These are phyloP conservation scores for Grammomys surdaster DNA, from an alignment of 2,113 vertebrate genomes.

Conservation along the genomic window DNA sequence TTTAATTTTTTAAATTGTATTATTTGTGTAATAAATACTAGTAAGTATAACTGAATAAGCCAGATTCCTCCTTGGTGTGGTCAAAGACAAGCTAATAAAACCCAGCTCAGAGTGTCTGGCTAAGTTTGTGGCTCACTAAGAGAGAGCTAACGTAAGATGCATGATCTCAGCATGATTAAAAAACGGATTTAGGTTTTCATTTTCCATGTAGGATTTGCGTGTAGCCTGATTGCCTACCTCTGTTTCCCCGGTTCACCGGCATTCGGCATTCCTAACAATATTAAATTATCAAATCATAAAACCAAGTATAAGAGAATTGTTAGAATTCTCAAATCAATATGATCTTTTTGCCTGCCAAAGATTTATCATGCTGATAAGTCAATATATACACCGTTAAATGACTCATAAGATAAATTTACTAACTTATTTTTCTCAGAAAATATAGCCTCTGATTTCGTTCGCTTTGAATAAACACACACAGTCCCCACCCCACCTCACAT, in stretches of 20 bases:
- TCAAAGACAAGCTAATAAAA: constrained; percentile 37
- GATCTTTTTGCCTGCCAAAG: constrained; percentile 45
- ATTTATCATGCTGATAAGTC: constrained; percentile 65
- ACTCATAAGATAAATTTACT: constrained; percentile 54
- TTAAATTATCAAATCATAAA: constrained; percentile 20
- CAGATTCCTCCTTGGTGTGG: neutral
- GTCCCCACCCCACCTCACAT: neutral
- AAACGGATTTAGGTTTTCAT: neutral
- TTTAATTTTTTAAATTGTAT: neutral
- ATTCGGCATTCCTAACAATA: constrained; percentile 30
- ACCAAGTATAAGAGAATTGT: constrained; percentile 18
- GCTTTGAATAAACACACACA: constrained; percentile 23
- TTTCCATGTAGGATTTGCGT: neutral
- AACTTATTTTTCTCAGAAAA: constrained; percentile 56
- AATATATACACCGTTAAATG: constrained; percentile 47
- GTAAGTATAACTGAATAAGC: constrained; percentile 34
- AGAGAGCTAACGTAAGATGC: neutral
- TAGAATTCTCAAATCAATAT: constrained; percentile 47
- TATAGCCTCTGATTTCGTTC: neutral
- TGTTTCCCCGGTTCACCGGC: neutral
- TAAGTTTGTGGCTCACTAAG: too few species aligned
- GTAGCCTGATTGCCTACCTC: neutral
- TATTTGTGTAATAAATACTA: constrained; percentile 21
- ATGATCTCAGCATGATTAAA: neutral
- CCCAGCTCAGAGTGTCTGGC: neutral